Conservation (phyloP, 1,140 invertebrate genomes). For the Dendroctonus valens region DNA sequence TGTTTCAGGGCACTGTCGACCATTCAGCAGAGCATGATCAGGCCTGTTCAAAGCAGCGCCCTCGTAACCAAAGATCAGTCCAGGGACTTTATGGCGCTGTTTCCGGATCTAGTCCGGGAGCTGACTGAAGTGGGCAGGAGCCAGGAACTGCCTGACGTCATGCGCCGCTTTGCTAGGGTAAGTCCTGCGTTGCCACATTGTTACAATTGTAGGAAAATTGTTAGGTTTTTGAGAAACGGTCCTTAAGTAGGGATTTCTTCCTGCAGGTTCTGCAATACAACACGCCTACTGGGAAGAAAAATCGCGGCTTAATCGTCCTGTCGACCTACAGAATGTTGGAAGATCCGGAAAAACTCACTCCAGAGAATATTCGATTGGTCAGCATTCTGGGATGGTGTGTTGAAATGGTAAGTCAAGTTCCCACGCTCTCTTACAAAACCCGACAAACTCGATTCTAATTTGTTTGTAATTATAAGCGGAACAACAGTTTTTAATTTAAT, state of each 20-base stretch:
- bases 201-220: neutral
- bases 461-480: too few species aligned
- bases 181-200: neutral
- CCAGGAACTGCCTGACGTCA: slow-evolving; percentile 71
- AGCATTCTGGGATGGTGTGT: slow-evolving; percentile 91
- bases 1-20: slow-evolving; percentile 46
- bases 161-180: slow-evolving; percentile 72
- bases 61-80: slow-evolving; percentile 68
- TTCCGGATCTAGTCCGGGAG: slow-evolving; percentile 81
- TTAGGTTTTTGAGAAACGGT: neutral
- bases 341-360: slow-evolving; percentile 60
- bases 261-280: slow-evolving; percentile 72
- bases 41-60: slow-evolving; percentile 29
- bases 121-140: slow-evolving; percentile 70
- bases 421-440: neutral
- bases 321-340: slow-evolving; percentile 76
- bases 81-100: slow-evolving; percentile 81
- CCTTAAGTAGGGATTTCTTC: neutral
- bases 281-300: slow-evolving; percentile 77
- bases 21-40: slow-evolving; percentile 42
- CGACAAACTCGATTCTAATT: too few species aligned
- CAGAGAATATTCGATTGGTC: slow-evolving; percentile 76
- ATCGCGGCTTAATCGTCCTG: slow-evolving; percentile 77
- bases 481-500: too few species aligned
- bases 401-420: slow-evolving; percentile 75